Conservation (phyloP, 1,140 invertebrate species). For the Trachymyrmex septentrionalis region DNA sequence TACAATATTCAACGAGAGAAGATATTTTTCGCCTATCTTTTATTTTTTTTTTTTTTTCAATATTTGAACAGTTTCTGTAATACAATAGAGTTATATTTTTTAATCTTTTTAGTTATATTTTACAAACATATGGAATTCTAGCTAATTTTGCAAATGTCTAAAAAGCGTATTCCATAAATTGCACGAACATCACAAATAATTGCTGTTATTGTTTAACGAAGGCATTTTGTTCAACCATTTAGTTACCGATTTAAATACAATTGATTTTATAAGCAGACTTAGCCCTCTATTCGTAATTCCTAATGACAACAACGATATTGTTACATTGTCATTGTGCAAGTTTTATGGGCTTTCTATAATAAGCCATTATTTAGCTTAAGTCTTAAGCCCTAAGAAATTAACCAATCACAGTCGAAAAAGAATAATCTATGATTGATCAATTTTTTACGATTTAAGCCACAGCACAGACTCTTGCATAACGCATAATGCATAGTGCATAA, state of each 20-base stretch:
- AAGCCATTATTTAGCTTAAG: too few relatives aligned
- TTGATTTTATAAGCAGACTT: neutral
- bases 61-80: neutral
- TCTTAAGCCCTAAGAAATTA: too few relatives aligned
- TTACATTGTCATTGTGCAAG: too few relatives aligned
- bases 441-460: too few relatives aligned
- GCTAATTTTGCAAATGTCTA: neutral
- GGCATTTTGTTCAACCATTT: neutral
- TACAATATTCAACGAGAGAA: neutral
- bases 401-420: too few relatives aligned
- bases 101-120: neutral
- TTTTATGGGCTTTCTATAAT: too few relatives aligned
- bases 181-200: neutral
- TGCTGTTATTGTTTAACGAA: neutral
- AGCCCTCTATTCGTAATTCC: too few relatives aligned
- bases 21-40: neutral
- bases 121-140: neutral
- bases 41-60: neutral
- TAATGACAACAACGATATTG: too few relatives aligned
- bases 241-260: neutral
- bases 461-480: too few relatives aligned
- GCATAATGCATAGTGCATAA: too few relatives aligned
- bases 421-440: too few relatives aligned
- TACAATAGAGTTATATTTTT: neutral
- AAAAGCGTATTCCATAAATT: neutral